phyloP scores from a whole-genome alignment of 2,113 vertebrate genomes.

The Hemiscyllium ocellatum region DNA sequence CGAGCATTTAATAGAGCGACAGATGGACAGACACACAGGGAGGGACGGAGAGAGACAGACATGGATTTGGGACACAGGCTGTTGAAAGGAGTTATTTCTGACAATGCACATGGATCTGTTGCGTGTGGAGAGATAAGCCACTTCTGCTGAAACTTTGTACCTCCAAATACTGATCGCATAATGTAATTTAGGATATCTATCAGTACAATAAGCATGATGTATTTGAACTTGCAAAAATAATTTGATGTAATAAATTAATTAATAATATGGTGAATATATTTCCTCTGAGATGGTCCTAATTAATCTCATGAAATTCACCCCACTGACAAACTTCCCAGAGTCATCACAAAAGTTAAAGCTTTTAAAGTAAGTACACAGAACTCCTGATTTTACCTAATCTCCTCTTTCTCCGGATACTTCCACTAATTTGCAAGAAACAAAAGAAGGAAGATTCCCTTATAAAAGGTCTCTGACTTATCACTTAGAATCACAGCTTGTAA shows the following conservation, averaged over 20 bases:
- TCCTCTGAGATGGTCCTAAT: not conserved
- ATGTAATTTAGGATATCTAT: not conserved
- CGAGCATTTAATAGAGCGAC: not conserved
- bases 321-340: not conserved
- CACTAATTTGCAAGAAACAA: too few relatives aligned
- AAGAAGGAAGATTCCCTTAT: too few relatives aligned
- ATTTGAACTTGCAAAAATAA: not conserved
- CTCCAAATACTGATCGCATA: not conserved
- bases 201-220: not conserved
- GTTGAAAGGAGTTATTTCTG: too few relatives aligned
- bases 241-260: not conserved
- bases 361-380: too few relatives aligned
- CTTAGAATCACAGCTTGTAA: too few relatives aligned
- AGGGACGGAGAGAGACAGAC: not conserved
- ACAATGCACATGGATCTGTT: too few relatives aligned
- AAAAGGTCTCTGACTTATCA: too few relatives aligned
- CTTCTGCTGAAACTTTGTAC: not conserved
- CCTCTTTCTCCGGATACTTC: too few relatives aligned
- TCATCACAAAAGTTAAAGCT: too few relatives aligned
- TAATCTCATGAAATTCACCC: not conserved
- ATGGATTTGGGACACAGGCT: not conserved
- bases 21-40: not conserved
- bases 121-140: too few relatives aligned
- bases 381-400: too few relatives aligned
- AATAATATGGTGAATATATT: not conserved